Conservation (phyloP, 2,797 vertebrate genomes). For the Psittacula derbiana region DNA sequence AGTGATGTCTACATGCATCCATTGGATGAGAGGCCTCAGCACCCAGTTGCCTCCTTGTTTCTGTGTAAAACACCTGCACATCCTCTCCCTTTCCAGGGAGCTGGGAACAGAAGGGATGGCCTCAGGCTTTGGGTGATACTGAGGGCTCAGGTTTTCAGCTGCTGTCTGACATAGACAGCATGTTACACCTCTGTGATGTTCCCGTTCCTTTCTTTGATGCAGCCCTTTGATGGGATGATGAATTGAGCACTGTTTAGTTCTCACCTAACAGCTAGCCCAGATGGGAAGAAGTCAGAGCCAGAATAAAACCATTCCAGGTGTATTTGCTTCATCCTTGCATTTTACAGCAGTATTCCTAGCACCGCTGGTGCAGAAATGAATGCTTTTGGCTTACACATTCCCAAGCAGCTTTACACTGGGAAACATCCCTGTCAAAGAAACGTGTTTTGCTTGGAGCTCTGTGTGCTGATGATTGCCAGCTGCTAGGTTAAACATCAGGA, state of each 20-base stretch:
- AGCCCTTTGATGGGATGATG: not conserved
- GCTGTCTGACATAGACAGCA: not conserved
- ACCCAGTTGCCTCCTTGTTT: not conserved
- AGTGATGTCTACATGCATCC: fast-evolving
- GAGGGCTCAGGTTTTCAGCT: not conserved
- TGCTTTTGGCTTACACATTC: not conserved
- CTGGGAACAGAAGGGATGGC: not conserved
- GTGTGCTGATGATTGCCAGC: not conserved
- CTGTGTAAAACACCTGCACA: fast-evolving
- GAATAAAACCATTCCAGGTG: not conserved
- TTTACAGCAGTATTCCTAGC: not conserved
- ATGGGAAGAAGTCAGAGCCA: not conserved
- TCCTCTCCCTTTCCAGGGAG: not conserved
- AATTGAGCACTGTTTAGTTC: not conserved
- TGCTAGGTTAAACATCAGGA: not conserved
- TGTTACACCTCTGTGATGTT: not conserved
- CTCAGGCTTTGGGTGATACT: not conserved
- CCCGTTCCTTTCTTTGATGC: not conserved
- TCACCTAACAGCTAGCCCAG: not conserved
- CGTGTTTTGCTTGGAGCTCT: not conserved
- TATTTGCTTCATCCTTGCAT: not conserved
- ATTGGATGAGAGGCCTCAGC: not conserved
- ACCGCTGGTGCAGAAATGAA: not conserved
- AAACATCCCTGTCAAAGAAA: constrained; percentile 25
- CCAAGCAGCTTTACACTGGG: not conserved